Base-by-base conservation (phyloP, 92 coral and sea anemone genomes). In the Heteractis magnifica region DNA sequence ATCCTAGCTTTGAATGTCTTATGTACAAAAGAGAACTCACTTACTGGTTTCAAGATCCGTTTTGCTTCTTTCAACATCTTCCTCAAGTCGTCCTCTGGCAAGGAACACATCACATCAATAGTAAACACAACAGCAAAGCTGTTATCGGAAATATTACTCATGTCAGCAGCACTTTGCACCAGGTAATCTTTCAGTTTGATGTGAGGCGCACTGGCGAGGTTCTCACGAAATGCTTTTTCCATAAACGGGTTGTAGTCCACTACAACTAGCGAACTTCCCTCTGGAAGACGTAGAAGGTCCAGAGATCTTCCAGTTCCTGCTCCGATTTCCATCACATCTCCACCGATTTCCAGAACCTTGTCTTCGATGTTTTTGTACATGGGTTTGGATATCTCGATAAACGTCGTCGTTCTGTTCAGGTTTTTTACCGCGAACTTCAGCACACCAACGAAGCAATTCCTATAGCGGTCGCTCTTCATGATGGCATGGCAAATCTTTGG, bases 11-110 rank as follows among this genome's bases (percentile, higher is more conserved):
- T 34, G 44, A 34, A 34, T 1, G 44, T 34, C 3, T 34, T 34
- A 34, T 34, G 2, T 34, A 34, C 44, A 34, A 34, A 34, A 34
- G 44, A 34, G 44, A 34, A 34, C 44, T 34, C 44, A 77, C 91
- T 4, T 79, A 93, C 97, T 87, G 97, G 97, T 62, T 90, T 93
- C 71, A 93, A 81, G 10, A 93, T 84, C 53, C 97, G 72, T 52
- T 90, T 93, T 78, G 90, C 59, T 58, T 93, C 97, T 79, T 71
- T 79, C 49, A 93, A 72, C 52, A 84, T 77, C n/a, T 85, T 76
- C 11, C 72, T 83, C 21, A 90, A 75, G 4, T 83, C 26, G 8
- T 85, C 81, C 53, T 72, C 74, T 19, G 65, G 77, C 49, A 93
- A 81, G 56, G 92, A 88, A 56, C 97, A 93, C 85, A 93, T 68